A percentile compares a stretch with the other conserved stretches of the same genome.
phyloP scores from a whole-genome alignment of 1,140 invertebrate genomes.

The Drosophila pruinosa region DNA sequence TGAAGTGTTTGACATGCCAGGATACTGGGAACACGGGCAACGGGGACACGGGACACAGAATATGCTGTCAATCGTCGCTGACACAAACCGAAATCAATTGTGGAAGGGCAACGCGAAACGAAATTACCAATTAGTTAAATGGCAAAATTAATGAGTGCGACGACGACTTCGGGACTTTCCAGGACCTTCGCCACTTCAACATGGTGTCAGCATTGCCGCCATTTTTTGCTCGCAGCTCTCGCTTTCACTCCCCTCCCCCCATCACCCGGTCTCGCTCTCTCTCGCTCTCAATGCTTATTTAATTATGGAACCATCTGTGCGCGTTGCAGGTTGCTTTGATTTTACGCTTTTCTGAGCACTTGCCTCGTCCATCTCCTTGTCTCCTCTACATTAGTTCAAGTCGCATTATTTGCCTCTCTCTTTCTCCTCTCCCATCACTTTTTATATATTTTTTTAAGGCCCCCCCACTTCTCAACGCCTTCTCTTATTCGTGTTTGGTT shows the following conservation, averaged over 20 bases:
- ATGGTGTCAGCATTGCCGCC: conserved; percentile 60
- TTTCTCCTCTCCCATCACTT: neutral
- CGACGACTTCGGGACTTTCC: conserved; percentile 38
- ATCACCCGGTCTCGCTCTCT: neutral
- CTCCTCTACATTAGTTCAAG: neutral
- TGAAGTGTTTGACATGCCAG: conserved; percentile 65
- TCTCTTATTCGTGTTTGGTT: conserved; percentile 70
- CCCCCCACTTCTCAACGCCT: neutral
- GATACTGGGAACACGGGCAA: neutral
- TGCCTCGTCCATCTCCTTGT: conserved; percentile 28
- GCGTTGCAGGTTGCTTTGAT: conserved; percentile 73
- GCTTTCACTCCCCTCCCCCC: neutral
- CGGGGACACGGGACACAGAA: neutral
- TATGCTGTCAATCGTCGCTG: conserved; percentile 64
- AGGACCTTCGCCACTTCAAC: conserved; percentile 19
- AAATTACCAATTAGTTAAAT: conserved; percentile 79
- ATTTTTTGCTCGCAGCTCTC: conserved; percentile 28
- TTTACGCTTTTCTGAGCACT: conserved; percentile 77
- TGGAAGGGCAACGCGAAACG: conserved; percentile 50
- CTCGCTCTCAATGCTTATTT: conserved; percentile 62
- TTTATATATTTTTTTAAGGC: conserved; percentile 21
- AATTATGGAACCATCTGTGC: conserved; percentile 79
- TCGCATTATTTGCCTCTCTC: conserved; percentile 16
- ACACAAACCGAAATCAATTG: conserved; percentile 74
- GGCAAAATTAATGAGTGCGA: conserved; percentile 72